Evolutionary conservation across 2,113 vertebrate species (phyloP), one percentile per base, ranked within the genome.

Genomic region (Lagopus leucura): DNA sequence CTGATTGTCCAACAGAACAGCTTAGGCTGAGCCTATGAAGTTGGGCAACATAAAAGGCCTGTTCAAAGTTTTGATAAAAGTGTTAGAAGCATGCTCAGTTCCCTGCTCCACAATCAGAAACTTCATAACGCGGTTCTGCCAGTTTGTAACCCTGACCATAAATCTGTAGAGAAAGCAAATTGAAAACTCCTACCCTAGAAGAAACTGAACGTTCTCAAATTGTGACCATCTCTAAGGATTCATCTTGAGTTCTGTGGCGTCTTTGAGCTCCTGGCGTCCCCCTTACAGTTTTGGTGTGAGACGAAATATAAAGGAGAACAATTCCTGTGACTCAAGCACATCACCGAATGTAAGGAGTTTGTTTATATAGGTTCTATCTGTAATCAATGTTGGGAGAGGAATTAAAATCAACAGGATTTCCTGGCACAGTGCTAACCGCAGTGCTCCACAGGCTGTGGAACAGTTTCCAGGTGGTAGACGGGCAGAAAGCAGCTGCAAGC

Each of bases 41-140:
- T 52, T 82, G 74, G 52, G 38, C 70, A 87, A 48, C 61, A 63
- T 58, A 67, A 90, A 95, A 75, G 55, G 7, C 13, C 2, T 2
- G 52, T 61, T 93, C 74, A 90, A 83, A 64, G 84, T 47, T 88
- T 70, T 58, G 75, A 66, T 32, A 42, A 43, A 89, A 72, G 78
- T 78, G 48, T 76, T 86, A 52, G 71, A 89, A 88, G 40, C 55
- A 57, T 70, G 55, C 77, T 63, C 82, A 80, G 24, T 60, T 28
- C 27, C 30, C 24, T 63, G 13, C 24, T 54, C 79, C 47, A 67
- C 67, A 13, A 43, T 83, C 72, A 65, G 64, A 83, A 79, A 74
- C 30, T 42, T 77, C 19, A 2, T 77, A 90, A 73, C 24, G 8
- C 17, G 32, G 75, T 15, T 28, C 48, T 67, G 32, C 43, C 47